A percentile compares a stretch with the other conserved stretches of the same genome.
Conservation (phyloP, 2,888 invertebrate genomes). For the Octodonta nipae region DNA sequence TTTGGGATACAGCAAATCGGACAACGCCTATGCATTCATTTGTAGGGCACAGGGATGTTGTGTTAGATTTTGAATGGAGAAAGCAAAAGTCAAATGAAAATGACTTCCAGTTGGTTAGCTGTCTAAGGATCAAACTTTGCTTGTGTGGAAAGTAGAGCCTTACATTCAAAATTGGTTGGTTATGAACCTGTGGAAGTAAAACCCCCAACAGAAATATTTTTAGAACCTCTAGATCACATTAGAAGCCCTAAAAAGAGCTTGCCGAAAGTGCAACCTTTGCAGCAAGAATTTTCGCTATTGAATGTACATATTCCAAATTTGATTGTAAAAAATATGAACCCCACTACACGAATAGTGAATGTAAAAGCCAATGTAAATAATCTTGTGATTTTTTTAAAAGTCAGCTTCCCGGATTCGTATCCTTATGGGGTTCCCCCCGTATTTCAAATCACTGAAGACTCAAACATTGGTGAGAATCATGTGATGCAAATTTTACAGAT, state of each 20-base stretch:
- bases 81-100: slow-evolving; percentile 44
- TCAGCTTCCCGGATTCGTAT: slow-evolving; percentile 62
- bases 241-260: slow-evolving; percentile 21
- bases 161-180: slow-evolving; percentile 71
- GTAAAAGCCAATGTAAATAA: slow-evolving; percentile 43
- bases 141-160: slow-evolving; percentile 82
- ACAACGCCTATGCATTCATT: slow-evolving; percentile 75
- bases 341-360: slow-evolving; percentile 42
- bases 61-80: slow-evolving; percentile 90
- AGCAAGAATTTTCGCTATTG: slow-evolving; percentile 63
- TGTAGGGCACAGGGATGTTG: slow-evolving; percentile 72
- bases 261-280: slow-evolving; percentile 46
- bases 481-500: slow-evolving; percentile 66
- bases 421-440: slow-evolving; percentile 53
- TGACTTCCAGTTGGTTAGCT: slow-evolving; percentile 79
- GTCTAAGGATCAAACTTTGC: slow-evolving; percentile 85
- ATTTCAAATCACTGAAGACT: slow-evolving; percentile 54
- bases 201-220: slow-evolving; percentile 14
- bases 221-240: slow-evolving; percentile 11
- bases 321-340: slow-evolving; percentile 42
- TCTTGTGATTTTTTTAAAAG: slow-evolving; percentile 44
- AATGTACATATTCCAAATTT: slow-evolving; percentile 64
- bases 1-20: slow-evolving; percentile 63
- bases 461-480: slow-evolving; percentile 53
- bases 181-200: slow-evolving; percentile 45